A percentile compares a stretch with the other conserved stretches of the same genome.
phyloP scores from a whole-genome alignment of 2,888 invertebrate genomes.

The Oscheius sp. region DNA sequence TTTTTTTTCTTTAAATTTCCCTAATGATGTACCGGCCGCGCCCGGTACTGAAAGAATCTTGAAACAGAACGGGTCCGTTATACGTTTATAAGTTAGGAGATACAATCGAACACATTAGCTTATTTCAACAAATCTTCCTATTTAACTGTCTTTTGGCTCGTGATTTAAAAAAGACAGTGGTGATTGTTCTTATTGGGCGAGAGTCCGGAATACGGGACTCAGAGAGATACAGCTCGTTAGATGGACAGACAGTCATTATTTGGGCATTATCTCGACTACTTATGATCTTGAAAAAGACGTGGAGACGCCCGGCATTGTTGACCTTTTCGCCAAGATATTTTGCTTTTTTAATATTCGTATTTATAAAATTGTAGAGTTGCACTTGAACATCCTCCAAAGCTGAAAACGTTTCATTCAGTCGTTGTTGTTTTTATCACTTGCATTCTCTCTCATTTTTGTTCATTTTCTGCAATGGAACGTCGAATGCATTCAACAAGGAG shows the following conservation, averaged over 20 bases:
- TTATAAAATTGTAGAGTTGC: background rate
- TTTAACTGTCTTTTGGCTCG: too few species aligned
- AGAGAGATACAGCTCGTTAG: background rate
- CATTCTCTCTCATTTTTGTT: too few species aligned
- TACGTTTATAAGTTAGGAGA: too few species aligned
- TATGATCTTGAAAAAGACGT: slow-evolving; percentile 9
- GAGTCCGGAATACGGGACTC: background rate
- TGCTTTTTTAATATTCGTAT: background rate
- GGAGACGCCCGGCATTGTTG: background rate
- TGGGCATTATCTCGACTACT: background rate
- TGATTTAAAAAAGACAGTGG: slow-evolving; percentile 12
- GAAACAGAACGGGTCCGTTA: too few species aligned
- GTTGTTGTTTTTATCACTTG: too few species aligned
- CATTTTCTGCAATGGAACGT: background rate
- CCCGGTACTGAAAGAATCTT: too few species aligned
- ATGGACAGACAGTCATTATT: slow-evolving; percentile 6
- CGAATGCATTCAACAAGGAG: background rate
- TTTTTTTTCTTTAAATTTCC: too few species aligned
- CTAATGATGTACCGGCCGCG: too few species aligned
- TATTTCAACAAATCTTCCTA: too few species aligned
- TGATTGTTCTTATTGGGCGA: slow-evolving; percentile 20
- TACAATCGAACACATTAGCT: too few species aligned
- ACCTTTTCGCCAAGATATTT: background rate
- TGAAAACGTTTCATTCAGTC: background rate
- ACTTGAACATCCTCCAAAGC: background rate